Conservation (phyloP, 64 coral and sea anemone genomes). For the Pocillopora verrucosa region DNA sequence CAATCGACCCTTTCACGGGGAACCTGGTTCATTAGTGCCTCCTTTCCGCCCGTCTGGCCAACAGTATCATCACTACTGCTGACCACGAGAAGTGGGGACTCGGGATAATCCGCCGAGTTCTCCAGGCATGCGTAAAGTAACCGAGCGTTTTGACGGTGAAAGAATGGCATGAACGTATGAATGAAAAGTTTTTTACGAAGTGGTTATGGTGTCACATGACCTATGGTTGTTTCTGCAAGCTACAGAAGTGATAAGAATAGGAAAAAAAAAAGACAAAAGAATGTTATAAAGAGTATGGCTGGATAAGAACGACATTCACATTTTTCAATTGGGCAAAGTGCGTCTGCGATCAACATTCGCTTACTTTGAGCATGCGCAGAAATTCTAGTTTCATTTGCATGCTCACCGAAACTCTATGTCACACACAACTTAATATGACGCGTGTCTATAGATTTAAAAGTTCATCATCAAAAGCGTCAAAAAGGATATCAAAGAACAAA, state of each 20-base stretch:
- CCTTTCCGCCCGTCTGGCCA: neutral
- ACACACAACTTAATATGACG: no score
- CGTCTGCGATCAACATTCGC: no score
- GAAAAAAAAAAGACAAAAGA: neutral
- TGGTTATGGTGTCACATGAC: slow-evolving; percentile 69
- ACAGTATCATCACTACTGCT: neutral
- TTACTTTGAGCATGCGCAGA: no score
- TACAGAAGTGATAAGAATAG: neutral
- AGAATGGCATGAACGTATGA: slow-evolving; percentile 32
- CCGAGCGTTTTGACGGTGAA: neutral
- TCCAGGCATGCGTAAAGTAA: neutral
- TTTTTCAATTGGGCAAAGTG: no score
- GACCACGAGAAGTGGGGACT: neutral
- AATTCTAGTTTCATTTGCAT: no score
- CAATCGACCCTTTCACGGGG: slow-evolving; percentile 17
- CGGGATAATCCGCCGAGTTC: neutral
- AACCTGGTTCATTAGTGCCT: neutral
- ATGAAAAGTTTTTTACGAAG: slow-evolving; percentile 7
- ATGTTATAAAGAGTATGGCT: neutral
- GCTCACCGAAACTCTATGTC: no score
- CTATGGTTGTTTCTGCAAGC: slow-evolving; percentile 39
- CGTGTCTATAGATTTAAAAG: no score
- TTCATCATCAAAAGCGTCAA: no score
- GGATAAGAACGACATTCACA: no score
- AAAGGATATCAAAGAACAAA: no score